A percentile compares a stretch with the other conserved stretches of the same genome.
Conservation (phyloP, 2,113 vertebrate species). For the Cryptotis parvus region DNA sequence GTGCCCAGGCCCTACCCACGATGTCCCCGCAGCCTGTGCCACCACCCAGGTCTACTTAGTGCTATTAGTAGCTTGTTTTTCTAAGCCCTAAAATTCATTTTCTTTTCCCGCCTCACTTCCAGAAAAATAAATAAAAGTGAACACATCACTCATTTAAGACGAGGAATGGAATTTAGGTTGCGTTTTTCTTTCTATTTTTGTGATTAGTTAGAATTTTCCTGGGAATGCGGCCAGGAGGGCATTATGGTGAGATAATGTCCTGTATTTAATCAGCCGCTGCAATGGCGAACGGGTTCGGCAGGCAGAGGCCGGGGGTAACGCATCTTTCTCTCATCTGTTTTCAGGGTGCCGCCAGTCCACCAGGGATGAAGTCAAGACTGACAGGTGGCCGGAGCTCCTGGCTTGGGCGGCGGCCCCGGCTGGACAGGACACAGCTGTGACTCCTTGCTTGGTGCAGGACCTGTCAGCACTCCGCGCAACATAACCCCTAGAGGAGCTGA, state of each 20-base stretch:
- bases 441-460: slow-evolving; percentile 55
- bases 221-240: slow-evolving; percentile 70
- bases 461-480: slow-evolving; percentile 58
- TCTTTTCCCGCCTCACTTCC: slow-evolving; percentile 83
- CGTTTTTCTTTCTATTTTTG: slow-evolving; percentile 83
- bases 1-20: neutral
- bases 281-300: slow-evolving; percentile 38
- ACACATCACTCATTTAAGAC: slow-evolving; percentile 85
- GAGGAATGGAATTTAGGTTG: slow-evolving; percentile 83
- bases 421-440: slow-evolving; percentile 70
- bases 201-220: slow-evolving; percentile 83
- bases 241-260: slow-evolving; percentile 77
- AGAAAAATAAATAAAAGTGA: slow-evolving; percentile 86
- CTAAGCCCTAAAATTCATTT: slow-evolving; percentile 84
- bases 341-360: slow-evolving; percentile 77
- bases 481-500: slow-evolving; percentile 60
- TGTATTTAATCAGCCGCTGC: slow-evolving; percentile 78
- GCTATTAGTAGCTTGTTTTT: slow-evolving; percentile 83
- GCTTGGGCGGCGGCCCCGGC: slow-evolving; percentile 27
- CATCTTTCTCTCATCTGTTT: slow-evolving; percentile 79
- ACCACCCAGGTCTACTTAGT: slow-evolving; percentile 66
- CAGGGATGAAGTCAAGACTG: slow-evolving; percentile 68
- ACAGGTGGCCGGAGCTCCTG: slow-evolving; percentile 60
- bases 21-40: slow-evolving; percentile 63
- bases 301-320: slow-evolving; percentile 72